Percentiles rank a stretch among this genome's conserved stretches.
These are phyloP conservation scores for Ormyrus nitidulus DNA, from an alignment of 2,888 invertebrate genomes.

Conservation along the genomic window DNA sequence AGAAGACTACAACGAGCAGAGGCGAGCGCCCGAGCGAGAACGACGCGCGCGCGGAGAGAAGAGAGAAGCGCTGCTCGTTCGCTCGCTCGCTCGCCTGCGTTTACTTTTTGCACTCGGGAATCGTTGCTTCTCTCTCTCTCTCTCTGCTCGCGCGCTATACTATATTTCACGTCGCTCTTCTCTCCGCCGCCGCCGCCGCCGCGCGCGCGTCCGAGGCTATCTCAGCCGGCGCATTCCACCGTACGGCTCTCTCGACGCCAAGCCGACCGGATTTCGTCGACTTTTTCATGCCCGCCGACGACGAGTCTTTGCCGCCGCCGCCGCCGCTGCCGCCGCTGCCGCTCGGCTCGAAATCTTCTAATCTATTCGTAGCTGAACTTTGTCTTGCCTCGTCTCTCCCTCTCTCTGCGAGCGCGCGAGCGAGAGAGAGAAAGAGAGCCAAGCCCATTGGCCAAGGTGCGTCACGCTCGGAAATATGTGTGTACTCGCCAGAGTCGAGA, in stretches of 20 bases:
- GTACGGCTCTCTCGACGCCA: background rate
- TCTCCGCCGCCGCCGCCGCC: background rate
- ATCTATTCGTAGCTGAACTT: slow-evolving; percentile 13
- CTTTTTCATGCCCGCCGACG: slow-evolving; percentile 13
- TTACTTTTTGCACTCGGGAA: background rate
- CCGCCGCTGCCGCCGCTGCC: background rate
- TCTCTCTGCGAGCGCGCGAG: slow-evolving; percentile 22
- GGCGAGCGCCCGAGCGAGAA: too few relatives aligned
- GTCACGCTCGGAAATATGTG: slow-evolving; percentile 69
- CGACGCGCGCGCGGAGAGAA: too few relatives aligned
- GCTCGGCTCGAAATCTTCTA: background rate
- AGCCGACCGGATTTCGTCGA: slow-evolving; percentile 37
- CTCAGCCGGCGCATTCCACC: slow-evolving; percentile 28
- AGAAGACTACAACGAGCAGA: too few relatives aligned
- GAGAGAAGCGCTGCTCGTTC: background rate
- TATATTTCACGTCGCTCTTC: background rate
- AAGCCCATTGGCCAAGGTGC: slow-evolving; percentile 68
- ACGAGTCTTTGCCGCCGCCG: background rate
- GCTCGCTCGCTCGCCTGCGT: background rate
- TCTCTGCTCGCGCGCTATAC: slow-evolving; percentile 25
- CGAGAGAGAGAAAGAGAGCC: slow-evolving; percentile 54
- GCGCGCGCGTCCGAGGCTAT: background rate
- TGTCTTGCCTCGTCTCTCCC: slow-evolving; percentile 41
- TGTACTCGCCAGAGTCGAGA: slow-evolving; percentile 45
- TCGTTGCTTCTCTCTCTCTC: slow-evolving; percentile 33